Evolutionary conservation across 2,797 vertebrate species (phyloP), one percentile per base, ranked within the genome.

Genomic region (Rhyacichthys aspro): DNA sequence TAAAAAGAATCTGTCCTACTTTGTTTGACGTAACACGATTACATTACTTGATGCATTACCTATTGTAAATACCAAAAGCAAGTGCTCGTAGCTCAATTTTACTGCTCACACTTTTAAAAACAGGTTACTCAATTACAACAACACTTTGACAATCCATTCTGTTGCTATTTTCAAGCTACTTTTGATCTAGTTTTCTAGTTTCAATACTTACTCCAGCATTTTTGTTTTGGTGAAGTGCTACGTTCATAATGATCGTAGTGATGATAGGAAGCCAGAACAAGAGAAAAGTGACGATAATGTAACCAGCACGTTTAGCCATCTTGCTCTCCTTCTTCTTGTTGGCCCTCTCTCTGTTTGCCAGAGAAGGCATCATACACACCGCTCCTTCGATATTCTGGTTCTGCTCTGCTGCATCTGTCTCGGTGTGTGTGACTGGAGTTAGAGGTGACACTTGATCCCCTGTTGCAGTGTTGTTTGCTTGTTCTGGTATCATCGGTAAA

Each of bases 221-320:
- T 9, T 57, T 82, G 63, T 79, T 77, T 45, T 50, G 45, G 63
- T 67, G 23, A 23, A 75, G 16, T 7, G 74, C 32, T 34, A 76
- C 65, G 57, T 92, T 91, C 46, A 84, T 11, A 28, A 93, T 49
- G 49, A 90, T 86, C 0, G 80, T 89, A 23, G 72, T 78, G 43
- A 93, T 88, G 49, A 94, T 38, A 0, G 92, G 92, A n/a, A 90
- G 74, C 92, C 92, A 93, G 70, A 92, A 92, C 3, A 93, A 48
- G 19, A 93, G 65, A 64, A 93, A 93, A 15, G 89, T 91, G 16
- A 91, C 15, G 14, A 93, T 90, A 2, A 94, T 93, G 70, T 92
- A 93, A 23, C 87, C 91, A 0, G 90, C 91, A 16, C 92, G 92
- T 61, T 91, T 92, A 0, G 92, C 92, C 82, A 92, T 75, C 77